Base-by-base conservation (phyloP, 2,113 vertebrate species). In the Antidorcas marsupialis region DNA sequence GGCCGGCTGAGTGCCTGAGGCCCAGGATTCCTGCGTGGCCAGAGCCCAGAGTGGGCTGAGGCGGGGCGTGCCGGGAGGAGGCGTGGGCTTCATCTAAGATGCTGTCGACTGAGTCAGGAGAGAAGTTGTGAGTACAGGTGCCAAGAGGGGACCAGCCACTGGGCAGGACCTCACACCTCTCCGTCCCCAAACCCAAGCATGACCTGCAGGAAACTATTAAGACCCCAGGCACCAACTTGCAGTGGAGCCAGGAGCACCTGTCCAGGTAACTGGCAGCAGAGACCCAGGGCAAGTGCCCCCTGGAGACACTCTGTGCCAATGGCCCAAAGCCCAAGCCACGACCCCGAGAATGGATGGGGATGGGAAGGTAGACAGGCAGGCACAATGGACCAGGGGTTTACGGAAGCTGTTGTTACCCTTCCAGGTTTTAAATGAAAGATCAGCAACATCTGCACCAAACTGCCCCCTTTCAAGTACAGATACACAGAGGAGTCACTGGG, bases 351-450 rank as follows among this genome's bases (percentile, higher is more conserved):
- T 2, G 3, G 45, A 27, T 21, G 55, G 23, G 25, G 43, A 25
- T 1, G 5, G 36, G 62, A 7, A 10, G 27, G 45, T 16, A 7
- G 64, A 2, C 14, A 5, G 27, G 7, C 11, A 10, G 27, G 7
- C 55, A 13, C 10, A 36, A 4, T 0, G 7, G 6, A 4, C 8
- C 14, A 1, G 23, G 19, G 8, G 28, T 0, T 3, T 2, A 5
- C 0, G 11, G 25, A 15, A n/a, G 36, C 3, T 2, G 28, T 6
- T 15, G 19, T 21, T 25, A 23, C 17, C 23, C 36, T 36, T 27
- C 28, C 17, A 1, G 3, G 13, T 28, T 89, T 60, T 19, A 71
- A 64, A 92, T 43, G 28, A 55, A 21, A 36, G 33, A 36, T 3
- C n/a, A 15, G 53, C 45, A 13, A 5, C 0, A 1, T 12, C 55